Conservation (phyloP, 2,113 vertebrate species). For the Lethenteron reissneri region DNA sequence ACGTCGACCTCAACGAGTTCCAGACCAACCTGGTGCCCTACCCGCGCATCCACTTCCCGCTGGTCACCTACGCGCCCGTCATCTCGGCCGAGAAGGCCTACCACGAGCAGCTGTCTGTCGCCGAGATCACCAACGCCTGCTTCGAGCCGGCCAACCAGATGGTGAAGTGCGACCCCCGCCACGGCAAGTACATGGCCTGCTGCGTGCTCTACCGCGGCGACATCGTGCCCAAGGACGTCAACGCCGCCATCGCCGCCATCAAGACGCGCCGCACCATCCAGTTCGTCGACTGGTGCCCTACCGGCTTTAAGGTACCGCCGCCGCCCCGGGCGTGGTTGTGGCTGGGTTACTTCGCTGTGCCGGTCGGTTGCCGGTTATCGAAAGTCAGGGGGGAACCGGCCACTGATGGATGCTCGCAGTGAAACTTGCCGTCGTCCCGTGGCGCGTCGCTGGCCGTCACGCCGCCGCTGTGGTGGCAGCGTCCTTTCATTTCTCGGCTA, state of each 20-base stretch:
- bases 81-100: constrained; percentile 18
- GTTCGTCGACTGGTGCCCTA: constrained; percentile 18
- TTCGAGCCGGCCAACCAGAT: constrained; percentile 29
- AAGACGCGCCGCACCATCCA: constrained; percentile 24
- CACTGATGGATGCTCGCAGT: too few relatives aligned
- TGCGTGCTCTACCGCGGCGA: constrained; percentile 18
- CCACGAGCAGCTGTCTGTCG: constrained; percentile 24
- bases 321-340: too few relatives aligned
- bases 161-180: constrained; percentile 25
- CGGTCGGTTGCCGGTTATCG: too few relatives aligned
- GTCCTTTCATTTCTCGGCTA: too few relatives aligned
- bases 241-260: constrained; percentile 25
- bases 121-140: constrained; percentile 24
- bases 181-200: constrained; percentile 27
- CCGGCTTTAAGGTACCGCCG: neutral
- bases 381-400: too few relatives aligned
- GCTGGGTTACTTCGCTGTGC: too few relatives aligned
- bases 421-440: too few relatives aligned
- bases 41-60: constrained; percentile 22
- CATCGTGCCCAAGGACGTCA: constrained; percentile 25
- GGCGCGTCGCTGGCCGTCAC: too few relatives aligned
- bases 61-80: constrained; percentile 23
- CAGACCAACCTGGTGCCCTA: constrained; percentile 29
- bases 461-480: too few relatives aligned
- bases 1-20: constrained; percentile 23